Conservation (phyloP, 30 jellyfish, hydroid and myxozoan genomes). For the Morbakka virulenta region DNA sequence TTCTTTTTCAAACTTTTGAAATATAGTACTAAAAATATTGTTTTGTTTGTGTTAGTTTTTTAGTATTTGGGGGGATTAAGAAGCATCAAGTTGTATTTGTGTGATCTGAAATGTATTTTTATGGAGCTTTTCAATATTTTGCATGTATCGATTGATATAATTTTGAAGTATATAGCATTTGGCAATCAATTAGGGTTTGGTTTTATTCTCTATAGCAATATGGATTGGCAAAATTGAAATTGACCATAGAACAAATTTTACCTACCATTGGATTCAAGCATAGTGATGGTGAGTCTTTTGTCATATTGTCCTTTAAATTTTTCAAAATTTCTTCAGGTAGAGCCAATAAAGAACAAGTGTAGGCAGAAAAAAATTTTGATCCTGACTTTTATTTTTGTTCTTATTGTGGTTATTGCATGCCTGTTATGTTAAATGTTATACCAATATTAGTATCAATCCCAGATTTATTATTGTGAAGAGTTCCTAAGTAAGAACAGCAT, state of each 20-base stretch:
- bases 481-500: no score
- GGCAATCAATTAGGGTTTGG: no score
- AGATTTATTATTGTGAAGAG: no score
- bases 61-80: no score
- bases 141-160: not conserved
- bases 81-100: no score
- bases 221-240: conserved; percentile 65
- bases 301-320: not conserved
- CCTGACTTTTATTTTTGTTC: not conserved
- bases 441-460: no score
- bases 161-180: no score
- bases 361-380: not conserved
- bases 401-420: not conserved
- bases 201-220: no score
- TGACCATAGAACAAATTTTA: conserved; percentile 63
- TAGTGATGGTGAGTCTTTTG: conserved; percentile 69
- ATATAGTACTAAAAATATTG: no score
- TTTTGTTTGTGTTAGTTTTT: no score
- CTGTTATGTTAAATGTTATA: not conserved
- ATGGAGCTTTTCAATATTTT: not conserved
- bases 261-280: conserved; percentile 86
- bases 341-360: not conserved
- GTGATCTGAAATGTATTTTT: no score
- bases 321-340: not conserved
- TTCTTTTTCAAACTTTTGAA: no score